Conservation (phyloP, 2,797 vertebrate genomes). For the Bradypodion ventrale region DNA sequence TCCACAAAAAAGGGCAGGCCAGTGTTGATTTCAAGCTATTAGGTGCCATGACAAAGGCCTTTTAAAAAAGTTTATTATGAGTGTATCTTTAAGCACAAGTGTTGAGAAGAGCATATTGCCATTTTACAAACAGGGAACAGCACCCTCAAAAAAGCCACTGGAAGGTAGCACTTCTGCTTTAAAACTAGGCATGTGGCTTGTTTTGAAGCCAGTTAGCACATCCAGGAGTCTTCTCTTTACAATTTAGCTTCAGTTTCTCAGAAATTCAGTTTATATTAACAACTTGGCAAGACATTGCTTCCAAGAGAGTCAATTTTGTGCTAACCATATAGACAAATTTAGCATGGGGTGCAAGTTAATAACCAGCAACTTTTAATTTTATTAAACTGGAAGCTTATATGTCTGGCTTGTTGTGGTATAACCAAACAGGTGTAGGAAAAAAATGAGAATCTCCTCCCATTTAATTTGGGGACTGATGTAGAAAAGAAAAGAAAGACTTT, state of each 20-base stretch:
- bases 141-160: too few species aligned
- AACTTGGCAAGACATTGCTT: not conserved
- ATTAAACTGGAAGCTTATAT: not conserved
- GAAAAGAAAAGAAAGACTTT: not conserved
- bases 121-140: too few species aligned
- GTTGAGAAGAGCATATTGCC: not conserved
- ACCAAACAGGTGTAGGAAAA: not conserved
- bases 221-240: not conserved
- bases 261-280: not conserved
- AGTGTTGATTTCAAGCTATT: not conserved
- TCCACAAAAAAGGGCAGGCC: not conserved
- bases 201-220: not conserved
- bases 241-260: not conserved
- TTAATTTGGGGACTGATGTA: not conserved
- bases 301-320: not conserved
- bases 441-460: not conserved
- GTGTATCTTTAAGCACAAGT: not conserved
- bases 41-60: not conserved
- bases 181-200: not conserved
- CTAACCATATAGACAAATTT: not conserved
- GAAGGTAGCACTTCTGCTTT: not conserved
- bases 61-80: not conserved
- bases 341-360: not conserved
- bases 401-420: not conserved
- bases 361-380: not conserved